Conservation (phyloP, 2,888 invertebrate genomes). For the Nephrotoma appendiculata region DNA sequence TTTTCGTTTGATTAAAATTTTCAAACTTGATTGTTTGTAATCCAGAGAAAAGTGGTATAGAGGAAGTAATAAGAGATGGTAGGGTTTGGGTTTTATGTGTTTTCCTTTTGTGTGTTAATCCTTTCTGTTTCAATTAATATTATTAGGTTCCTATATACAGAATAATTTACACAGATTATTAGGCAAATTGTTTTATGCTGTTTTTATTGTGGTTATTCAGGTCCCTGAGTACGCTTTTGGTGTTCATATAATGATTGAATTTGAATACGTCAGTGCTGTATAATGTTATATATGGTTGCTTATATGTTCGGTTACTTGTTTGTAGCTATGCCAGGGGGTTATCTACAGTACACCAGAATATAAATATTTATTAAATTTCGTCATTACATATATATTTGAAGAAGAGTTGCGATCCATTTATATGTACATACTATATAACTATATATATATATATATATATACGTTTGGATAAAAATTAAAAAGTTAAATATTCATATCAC, state of each 20-base stretch:
- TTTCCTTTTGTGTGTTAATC: background rate
- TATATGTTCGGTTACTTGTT: background rate
- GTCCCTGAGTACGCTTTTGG: background rate
- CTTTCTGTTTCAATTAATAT: background rate
- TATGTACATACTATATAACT: background rate
- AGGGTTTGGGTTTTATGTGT: background rate
- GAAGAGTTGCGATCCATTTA: background rate
- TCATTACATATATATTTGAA: background rate
- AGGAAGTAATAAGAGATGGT: background rate
- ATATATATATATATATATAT: background rate
- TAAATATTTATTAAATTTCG: background rate
- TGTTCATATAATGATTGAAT: background rate
- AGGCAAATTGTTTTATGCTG: background rate
- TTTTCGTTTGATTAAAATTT: background rate
- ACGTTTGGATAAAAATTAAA: background rate
- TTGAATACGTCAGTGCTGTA: background rate
- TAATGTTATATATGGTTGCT: too few species aligned
- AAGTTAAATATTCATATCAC: background rate
- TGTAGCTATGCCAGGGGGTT: background rate
- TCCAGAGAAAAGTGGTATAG: background rate
- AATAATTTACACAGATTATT: background rate
- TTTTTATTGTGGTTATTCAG: background rate
- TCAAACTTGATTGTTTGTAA: background rate
- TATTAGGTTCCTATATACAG: background rate
- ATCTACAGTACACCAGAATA: background rate